phyloP scores from a whole-genome alignment of 2,113 vertebrate genomes.

The Ptilorrhoa leucosticta region DNA sequence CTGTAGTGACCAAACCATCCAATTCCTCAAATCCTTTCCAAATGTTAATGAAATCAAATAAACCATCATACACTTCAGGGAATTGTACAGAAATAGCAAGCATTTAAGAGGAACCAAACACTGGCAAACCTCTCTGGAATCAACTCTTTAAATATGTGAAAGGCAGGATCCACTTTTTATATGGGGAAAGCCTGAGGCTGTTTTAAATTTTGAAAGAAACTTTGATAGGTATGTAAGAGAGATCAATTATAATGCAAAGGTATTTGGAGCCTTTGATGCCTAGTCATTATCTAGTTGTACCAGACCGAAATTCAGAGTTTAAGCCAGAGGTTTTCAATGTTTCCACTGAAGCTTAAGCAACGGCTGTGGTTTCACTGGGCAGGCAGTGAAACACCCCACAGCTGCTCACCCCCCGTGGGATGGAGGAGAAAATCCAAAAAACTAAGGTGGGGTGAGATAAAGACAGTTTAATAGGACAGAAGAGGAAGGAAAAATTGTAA shows the following conservation, averaged over 20 bases:
- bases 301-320: not conserved
- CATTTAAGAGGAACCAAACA: slow-evolving; percentile 32
- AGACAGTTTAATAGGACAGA: not conserved
- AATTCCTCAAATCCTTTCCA: slow-evolving; percentile 60
- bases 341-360: not conserved
- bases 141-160: not conserved
- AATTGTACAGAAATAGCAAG: slow-evolving; percentile 43
- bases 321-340: not conserved
- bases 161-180: not conserved
- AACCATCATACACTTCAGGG: slow-evolving; percentile 34
- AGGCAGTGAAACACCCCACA: not conserved
- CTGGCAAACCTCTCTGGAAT: slow-evolving; percentile 24
- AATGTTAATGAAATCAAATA: slow-evolving; percentile 62
- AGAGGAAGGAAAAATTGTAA: not conserved
- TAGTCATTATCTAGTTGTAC: not conserved
- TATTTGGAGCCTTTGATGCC: not conserved
- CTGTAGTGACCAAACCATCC: slow-evolving; percentile 46
- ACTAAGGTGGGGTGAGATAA: not conserved
- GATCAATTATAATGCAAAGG: not conserved
- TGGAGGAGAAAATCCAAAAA: not conserved
- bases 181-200: not conserved
- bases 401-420: not conserved
- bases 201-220: not conserved
- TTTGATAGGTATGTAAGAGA: not conserved
- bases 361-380: not conserved